phyloP scores from a whole-genome alignment of 2,113 vertebrate genomes.

The Myotis davidii region DNA sequence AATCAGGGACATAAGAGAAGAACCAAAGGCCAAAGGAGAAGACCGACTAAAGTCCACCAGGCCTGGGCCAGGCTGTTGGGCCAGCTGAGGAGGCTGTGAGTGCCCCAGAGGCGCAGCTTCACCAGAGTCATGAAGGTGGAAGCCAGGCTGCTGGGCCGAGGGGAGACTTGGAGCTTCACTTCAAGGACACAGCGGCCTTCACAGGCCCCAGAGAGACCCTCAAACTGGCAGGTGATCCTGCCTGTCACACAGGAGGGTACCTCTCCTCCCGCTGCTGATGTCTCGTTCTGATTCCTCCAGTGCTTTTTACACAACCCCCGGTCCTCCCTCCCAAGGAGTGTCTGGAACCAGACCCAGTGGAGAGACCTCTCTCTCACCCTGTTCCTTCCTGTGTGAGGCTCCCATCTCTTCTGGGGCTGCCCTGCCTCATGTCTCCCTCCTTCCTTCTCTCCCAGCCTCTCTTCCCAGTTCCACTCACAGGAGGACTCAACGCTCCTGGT shows the following conservation, averaged over 20 bases:
- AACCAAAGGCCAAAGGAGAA: not conserved
- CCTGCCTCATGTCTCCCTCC: not conserved
- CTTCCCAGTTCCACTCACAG: not conserved
- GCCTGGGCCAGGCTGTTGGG: not conserved
- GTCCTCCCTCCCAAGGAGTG: not conserved
- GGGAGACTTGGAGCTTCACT: not conserved
- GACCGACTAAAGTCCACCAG: too few species aligned
- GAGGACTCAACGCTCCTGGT: not conserved
- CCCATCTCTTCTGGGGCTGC: accelerated
- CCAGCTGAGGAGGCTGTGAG: not conserved
- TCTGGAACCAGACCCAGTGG: not conserved
- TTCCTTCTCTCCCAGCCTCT: not conserved
- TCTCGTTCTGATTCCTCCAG: not conserved
- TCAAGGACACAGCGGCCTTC: not conserved
- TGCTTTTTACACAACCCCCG: not conserved
- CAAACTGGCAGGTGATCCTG: not conserved
- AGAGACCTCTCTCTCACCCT: not conserved
- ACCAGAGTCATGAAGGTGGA: not conserved
- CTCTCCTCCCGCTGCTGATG: not conserved
- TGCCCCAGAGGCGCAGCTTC: not conserved
- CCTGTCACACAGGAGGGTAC: not conserved
- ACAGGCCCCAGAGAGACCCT: not conserved
- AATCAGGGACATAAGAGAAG: not conserved
- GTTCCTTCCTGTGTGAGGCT: not conserved
- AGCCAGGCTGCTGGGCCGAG: not conserved